These are phyloP conservation scores for Exaiptasia diaphana DNA, from an alignment of 64 coral and sea anemone species.

Conservation along the genomic window DNA sequence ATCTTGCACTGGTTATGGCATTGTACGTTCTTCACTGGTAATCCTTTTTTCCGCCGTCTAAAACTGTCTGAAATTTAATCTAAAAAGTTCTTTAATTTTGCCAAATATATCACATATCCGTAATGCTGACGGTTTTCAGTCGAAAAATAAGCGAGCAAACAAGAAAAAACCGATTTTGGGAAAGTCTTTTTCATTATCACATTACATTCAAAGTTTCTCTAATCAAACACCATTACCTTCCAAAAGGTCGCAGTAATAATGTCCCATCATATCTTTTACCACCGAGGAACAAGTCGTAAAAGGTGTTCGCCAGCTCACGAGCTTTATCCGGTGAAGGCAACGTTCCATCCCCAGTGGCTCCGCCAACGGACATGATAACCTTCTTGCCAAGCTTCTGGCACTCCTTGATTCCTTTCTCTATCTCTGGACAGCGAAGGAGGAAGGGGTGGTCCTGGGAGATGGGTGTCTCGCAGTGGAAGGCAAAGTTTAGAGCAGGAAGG, in stretches of 20 bases:
- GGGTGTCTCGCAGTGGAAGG: conserved; percentile 32
- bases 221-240: neutral
- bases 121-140: no score
- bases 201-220: neutral
- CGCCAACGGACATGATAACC: conserved; percentile 64
- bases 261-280: conserved; percentile 4
- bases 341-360: conserved; percentile 51
- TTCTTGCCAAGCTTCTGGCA: conserved; percentile 70
- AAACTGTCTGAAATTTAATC: no score
- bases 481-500: conserved; percentile 56
- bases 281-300: conserved; percentile 71
- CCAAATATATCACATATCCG: no score
- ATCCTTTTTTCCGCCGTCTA: no score
- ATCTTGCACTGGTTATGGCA: no score
- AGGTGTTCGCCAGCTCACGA: conserved; percentile 27
- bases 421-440: conserved; percentile 37
- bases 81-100: no score
- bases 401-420: conserved; percentile 59
- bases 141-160: no score
- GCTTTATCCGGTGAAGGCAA: conserved; percentile 14
- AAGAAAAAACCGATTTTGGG: no score
- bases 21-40: no score
- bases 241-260: conserved; percentile 36
- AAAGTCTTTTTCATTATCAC: no score
- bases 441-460: conserved; percentile 21